A percentile compares a stretch with the other conserved stretches of the same genome.
Conservation (phyloP, 2,888 invertebrate species). For the Poecilus cupreus region DNA sequence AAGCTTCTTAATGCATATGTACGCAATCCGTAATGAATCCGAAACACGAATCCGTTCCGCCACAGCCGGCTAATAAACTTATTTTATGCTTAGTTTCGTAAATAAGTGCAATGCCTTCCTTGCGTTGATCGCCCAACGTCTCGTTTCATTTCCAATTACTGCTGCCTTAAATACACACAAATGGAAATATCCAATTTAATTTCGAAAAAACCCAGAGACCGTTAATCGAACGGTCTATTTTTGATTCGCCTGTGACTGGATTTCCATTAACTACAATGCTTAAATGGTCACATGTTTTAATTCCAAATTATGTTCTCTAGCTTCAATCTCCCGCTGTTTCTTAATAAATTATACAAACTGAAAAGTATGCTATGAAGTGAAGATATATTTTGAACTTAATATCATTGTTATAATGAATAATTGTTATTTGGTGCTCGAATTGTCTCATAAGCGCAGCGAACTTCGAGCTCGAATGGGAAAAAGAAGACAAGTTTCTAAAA, state of each 20-base stretch:
- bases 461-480: too few species aligned
- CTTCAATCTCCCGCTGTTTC: too few species aligned
- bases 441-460: too few species aligned
- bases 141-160: conserved; percentile 10
- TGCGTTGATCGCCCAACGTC: background rate
- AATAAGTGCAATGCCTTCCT: conserved; percentile 24
- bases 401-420: too few species aligned
- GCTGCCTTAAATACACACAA: conserved; percentile 29
- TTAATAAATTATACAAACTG: too few species aligned
- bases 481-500: too few species aligned
- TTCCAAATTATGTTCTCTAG: background rate
- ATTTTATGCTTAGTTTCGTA: conserved; percentile 30
- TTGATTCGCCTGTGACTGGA: background rate
- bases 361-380: too few species aligned
- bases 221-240: conserved; percentile 15
- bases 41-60: conserved; percentile 4
- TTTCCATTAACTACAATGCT: background rate
- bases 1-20: background rate
- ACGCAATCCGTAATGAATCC: background rate
- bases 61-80: background rate
- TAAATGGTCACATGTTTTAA: background rate
- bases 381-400: too few species aligned
- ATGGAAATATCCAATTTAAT: conserved; percentile 40
- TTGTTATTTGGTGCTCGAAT: too few species aligned
- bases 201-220: background rate